phyloP scores from a whole-genome alignment of 2,888 invertebrate species.

The Schrankia costaestrigalis region DNA sequence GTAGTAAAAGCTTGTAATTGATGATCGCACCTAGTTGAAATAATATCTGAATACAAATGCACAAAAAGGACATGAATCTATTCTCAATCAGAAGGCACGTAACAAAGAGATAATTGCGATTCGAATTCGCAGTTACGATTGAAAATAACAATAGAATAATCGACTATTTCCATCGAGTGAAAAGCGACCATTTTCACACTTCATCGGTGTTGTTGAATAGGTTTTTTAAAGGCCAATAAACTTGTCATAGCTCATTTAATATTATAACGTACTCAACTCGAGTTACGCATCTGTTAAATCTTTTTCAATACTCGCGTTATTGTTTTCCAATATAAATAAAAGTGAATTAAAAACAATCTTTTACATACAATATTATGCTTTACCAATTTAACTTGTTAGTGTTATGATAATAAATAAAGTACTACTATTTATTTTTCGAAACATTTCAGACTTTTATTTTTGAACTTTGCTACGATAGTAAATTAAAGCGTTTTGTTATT shows the following conservation, averaged over 20 bases:
- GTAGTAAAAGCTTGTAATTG: too few species aligned
- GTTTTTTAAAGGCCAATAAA: conserved; percentile 31
- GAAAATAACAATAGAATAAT: conserved; percentile 9
- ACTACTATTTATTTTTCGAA: too few species aligned
- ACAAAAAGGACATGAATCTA: background rate
- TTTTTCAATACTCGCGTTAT: conserved; percentile 16
- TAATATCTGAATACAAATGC: too few species aligned
- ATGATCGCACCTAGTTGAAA: too few species aligned
- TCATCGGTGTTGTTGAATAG: conserved; percentile 26
- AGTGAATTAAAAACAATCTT: too few species aligned
- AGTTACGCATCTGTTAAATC: conserved; percentile 17
- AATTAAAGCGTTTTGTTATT: too few species aligned
- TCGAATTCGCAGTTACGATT: conserved; percentile 4
- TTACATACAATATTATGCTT: too few species aligned
- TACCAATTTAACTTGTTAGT: too few species aligned
- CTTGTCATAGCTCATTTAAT: conserved; percentile 29
- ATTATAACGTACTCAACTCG: conserved; percentile 24
- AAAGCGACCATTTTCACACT: conserved; percentile 22
- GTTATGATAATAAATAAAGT: too few species aligned
- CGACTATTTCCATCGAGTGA: conserved; percentile 14
- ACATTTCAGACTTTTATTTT: too few species aligned
- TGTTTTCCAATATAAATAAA: conserved; percentile 18
- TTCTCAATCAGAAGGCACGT: conserved; percentile 1
- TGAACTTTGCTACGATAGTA: too few species aligned
- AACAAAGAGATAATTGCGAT: conserved; percentile 5